Evolutionary conservation across 1,140 invertebrate species (phyloP).

Genomic region (Drosophila busckii): DNA sequence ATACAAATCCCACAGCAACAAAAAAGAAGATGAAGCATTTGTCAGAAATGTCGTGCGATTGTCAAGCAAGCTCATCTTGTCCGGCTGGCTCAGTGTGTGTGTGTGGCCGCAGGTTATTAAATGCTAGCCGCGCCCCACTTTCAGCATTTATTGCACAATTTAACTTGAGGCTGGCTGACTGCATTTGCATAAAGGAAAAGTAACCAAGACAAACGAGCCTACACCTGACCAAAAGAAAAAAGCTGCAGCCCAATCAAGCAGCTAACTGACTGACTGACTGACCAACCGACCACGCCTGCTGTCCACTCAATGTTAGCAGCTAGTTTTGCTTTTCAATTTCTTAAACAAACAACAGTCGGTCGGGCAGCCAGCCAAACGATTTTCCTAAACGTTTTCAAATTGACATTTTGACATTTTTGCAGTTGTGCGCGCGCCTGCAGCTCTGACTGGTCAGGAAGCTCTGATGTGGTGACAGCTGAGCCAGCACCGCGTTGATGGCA

Average conservation of each 20-base stretch:
- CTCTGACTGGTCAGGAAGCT: slow-evolving; percentile 49
- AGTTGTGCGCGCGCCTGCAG: slow-evolving; percentile 19
- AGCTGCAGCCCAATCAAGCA: background rate
- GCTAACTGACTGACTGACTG: slow-evolving; percentile 11
- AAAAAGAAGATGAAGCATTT: slow-evolving; percentile 55
- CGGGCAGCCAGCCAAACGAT: slow-evolving; percentile 29
- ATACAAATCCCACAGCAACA: background rate
- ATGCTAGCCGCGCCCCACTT: slow-evolving; percentile 25
- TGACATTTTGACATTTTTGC: slow-evolving; percentile 72
- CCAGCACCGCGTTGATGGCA: slow-evolving; percentile 51
- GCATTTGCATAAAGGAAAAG: slow-evolving; percentile 71
- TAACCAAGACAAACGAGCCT: slow-evolving; percentile 65
- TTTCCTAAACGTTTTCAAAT: slow-evolving; percentile 68
- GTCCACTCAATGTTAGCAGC: slow-evolving; percentile 46
- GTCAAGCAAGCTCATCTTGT: slow-evolving; percentile 53
- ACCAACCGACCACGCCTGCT: slow-evolving; percentile 3
- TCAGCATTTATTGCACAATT: slow-evolving; percentile 33
- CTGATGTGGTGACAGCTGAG: slow-evolving; percentile 58
- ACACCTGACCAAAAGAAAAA: slow-evolving; percentile 59
- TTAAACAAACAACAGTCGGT: slow-evolving; percentile 20
- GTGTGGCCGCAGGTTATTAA: slow-evolving; percentile 14
- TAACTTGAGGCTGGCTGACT: slow-evolving; percentile 20
- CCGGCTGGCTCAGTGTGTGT: slow-evolving; percentile 7
- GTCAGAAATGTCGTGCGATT: slow-evolving; percentile 71
- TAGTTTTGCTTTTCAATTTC: slow-evolving; percentile 18